Conservation (phyloP, 2,888 invertebrate species). For the Micropterix aruncella region DNA sequence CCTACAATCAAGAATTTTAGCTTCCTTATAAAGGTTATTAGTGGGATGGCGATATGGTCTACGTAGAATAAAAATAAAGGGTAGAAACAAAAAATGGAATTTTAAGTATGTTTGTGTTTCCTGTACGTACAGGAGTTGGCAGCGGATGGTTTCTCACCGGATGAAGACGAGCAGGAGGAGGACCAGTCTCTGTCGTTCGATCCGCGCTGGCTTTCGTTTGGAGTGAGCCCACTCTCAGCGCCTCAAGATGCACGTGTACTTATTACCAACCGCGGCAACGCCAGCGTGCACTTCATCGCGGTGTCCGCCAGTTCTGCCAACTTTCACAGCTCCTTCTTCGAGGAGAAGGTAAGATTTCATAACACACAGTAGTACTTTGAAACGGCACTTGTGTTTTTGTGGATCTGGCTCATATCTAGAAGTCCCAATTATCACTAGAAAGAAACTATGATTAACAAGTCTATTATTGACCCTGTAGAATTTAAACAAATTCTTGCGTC, state of each 20-base stretch:
- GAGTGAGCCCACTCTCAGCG: constrained; percentile 65
- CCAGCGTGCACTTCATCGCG: constrained; percentile 81
- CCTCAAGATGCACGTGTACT: constrained; percentile 78
- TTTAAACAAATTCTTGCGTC: too few relatives aligned
- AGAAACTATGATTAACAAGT: too few relatives aligned
- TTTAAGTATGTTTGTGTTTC: background rate
- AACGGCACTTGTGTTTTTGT: too few relatives aligned
- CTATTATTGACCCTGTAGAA: too few relatives aligned
- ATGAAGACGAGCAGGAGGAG: background rate
- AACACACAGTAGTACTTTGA: too few relatives aligned
- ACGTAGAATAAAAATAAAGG: too few relatives aligned
- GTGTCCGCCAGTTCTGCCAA: constrained; percentile 89
- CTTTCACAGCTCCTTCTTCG: constrained; percentile 96
- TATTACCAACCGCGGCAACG: constrained; percentile 79
- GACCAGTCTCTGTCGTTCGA: constrained; percentile 24
- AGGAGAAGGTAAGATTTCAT: constrained; percentile 81
- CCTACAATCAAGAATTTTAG: too few relatives aligned
- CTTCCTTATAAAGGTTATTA: too few relatives aligned
- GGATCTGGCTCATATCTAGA: too few relatives aligned
- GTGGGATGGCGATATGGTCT: too few relatives aligned
- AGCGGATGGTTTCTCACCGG: background rate
- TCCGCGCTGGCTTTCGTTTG: constrained; percentile 38
- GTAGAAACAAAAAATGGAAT: background rate
- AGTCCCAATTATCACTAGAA: too few relatives aligned
- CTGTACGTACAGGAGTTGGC: constrained; percentile 3